These are phyloP conservation scores for Polypedilum vanderplanki DNA, from an alignment of 1,140 invertebrate genomes.

Conservation along the genomic window DNA sequence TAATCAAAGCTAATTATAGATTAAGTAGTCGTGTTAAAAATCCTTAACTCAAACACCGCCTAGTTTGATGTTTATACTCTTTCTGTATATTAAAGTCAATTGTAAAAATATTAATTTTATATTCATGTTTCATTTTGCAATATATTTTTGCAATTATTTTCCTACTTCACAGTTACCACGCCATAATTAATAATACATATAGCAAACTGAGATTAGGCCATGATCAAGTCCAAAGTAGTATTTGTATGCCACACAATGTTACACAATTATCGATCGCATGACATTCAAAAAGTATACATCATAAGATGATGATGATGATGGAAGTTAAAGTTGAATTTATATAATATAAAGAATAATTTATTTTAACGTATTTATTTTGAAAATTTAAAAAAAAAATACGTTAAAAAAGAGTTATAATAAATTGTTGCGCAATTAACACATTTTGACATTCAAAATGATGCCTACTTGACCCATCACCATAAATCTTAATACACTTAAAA, in stretches of 20 bases:
- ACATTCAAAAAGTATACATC: not conserved
- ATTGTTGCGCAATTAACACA: too few relatives aligned
- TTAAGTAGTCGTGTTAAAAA: slow-evolving; percentile 4
- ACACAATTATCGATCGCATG: not conserved
- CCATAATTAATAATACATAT: slow-evolving; percentile 25
- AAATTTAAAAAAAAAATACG: too few relatives aligned
- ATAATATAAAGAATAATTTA: too few relatives aligned
- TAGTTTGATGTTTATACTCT: not conserved
- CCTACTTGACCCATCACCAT: too few relatives aligned
- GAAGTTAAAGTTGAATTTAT: too few relatives aligned
- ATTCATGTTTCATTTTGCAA: slow-evolving; percentile 15
- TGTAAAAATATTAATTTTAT: not conserved
- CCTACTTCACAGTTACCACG: not conserved
- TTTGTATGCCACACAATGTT: not conserved
- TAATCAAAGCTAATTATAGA: slow-evolving; percentile 14
- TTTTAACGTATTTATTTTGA: too few relatives aligned
- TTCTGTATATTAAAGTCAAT: too few relatives aligned
- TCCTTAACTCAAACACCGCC: not conserved
- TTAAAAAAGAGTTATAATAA: too few relatives aligned
- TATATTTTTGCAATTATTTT: slow-evolving; percentile 24
- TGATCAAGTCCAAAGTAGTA: not conserved
- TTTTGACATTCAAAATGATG: too few relatives aligned
- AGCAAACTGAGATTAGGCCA: slow-evolving; percentile 13
- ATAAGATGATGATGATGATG: too few relatives aligned
- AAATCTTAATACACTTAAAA: too few relatives aligned